Conservation (phyloP, 2,888 invertebrate species). For the Melieria crassipennis region DNA sequence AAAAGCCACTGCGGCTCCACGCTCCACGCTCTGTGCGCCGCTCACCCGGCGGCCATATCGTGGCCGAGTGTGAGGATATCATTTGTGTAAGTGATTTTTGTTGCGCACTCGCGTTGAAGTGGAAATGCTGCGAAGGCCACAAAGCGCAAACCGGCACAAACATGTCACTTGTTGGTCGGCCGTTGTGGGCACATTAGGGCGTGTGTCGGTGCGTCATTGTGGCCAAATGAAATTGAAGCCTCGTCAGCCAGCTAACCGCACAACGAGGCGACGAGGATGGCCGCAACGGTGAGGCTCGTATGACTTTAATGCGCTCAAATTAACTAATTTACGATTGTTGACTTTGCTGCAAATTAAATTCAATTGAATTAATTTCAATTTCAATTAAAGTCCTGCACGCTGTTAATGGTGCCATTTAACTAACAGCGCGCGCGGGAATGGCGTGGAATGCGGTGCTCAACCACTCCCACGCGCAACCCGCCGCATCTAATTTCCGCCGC, state of each 20-base stretch:
- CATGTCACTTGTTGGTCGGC: not conserved
- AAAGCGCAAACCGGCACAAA: constrained; percentile 19
- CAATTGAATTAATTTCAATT: constrained; percentile 19
- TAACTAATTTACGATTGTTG: constrained; percentile 18
- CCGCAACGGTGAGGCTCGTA: not conserved
- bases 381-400: constrained; percentile 6
- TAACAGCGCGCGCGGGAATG: not conserved
- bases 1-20: too few species aligned
- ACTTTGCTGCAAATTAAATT: constrained; percentile 10
- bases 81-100: constrained; percentile 38
- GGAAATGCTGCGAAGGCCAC: constrained; percentile 35
- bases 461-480: too few species aligned
- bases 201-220: not conserved
- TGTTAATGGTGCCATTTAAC: not conserved
- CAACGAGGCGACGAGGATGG: too few species aligned
- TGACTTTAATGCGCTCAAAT: constrained; percentile 20
- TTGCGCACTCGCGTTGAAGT: constrained; percentile 36
- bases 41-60: too few species aligned
- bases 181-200: not conserved
- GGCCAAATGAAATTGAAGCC: not conserved
- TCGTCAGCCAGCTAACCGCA: not conserved
- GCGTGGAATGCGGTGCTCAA: too few species aligned
- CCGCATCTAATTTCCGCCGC: too few species aligned
- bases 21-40: too few species aligned
- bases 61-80: constrained; percentile 2